These are phyloP conservation scores for Enteromius argenteus DNA, from an alignment of 2,797 vertebrate genomes.

Conservation along the genomic window DNA sequence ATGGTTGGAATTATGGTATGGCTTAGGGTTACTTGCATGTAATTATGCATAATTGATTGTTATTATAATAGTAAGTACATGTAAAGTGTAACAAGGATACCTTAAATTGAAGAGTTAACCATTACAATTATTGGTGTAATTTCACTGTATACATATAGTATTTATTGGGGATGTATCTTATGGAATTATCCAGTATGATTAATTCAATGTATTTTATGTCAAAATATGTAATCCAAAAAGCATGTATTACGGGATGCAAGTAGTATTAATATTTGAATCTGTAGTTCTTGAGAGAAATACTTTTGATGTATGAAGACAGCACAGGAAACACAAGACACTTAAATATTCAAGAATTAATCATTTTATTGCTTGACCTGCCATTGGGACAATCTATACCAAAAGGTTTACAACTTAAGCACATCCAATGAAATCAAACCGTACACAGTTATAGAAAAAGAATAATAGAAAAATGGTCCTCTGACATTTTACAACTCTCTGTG, in stretches of 20 bases:
- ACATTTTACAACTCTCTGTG: slow-evolving; percentile 77
- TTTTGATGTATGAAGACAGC: neutral
- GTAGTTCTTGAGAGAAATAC: neutral
- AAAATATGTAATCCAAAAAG: neutral
- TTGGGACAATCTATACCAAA: slow-evolving; percentile 86
- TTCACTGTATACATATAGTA: too few species aligned
- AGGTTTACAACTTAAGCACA: slow-evolving; percentile 81
- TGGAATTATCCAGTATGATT: neutral
- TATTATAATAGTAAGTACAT: neutral
- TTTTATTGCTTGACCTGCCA: slow-evolving; percentile 90
- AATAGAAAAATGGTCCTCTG: slow-evolving; percentile 85
- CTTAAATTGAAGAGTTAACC: neutral
- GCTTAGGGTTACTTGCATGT: neutral
- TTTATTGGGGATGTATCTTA: neutral
- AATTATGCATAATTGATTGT: neutral
- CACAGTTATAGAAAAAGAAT: slow-evolving; percentile 76
- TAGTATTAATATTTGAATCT: neutral
- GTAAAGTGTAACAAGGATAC: neutral
- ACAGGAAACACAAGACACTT: neutral
- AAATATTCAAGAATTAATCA: slow-evolving; percentile 81
- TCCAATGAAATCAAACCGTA: slow-evolving; percentile 78
- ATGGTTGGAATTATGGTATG: neutral
- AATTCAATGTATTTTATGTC: neutral
- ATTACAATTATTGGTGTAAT: neutral
- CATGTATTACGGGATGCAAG: neutral